Evolutionary conservation across 2,113 vertebrate genomes (phyloP).

Genomic region (Garra rufa): DNA sequence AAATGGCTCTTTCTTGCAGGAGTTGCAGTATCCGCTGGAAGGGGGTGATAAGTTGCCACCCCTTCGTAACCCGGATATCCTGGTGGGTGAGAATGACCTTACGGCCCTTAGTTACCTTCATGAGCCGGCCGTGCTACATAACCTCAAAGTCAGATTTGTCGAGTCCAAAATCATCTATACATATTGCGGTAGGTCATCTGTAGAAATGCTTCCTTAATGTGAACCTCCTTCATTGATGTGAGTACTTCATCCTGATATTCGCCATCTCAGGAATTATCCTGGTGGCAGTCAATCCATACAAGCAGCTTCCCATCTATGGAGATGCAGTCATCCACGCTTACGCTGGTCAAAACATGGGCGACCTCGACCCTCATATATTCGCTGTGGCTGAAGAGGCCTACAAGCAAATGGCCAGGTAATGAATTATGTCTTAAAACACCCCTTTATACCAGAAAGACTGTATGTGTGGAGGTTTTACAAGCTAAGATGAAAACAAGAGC

Average conservation of each 20-base stretch:
- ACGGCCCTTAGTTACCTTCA: slow-evolving; percentile 98
- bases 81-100: slow-evolving; percentile 98
- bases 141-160: slow-evolving; percentile 91
- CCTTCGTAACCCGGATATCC: slow-evolving; percentile 93
- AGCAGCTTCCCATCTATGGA: slow-evolving; percentile 91
- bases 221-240: not conserved
- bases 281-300: slow-evolving; percentile 97
- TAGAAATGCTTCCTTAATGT: not conserved
- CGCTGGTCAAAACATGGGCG: slow-evolving; percentile 95
- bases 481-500: not conserved
- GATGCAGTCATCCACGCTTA: slow-evolving; percentile 97
- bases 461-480: not conserved
- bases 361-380: slow-evolving; percentile 99
- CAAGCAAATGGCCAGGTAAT: slow-evolving; percentile 97
- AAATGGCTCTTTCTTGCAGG: slow-evolving; percentile 71
- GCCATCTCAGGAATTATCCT: slow-evolving; percentile 88
- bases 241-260: not conserved
- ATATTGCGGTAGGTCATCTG: slow-evolving; percentile 84
- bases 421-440: not conserved
- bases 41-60: slow-evolving; percentile 80
- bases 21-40: slow-evolving; percentile 79
- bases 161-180: slow-evolving; percentile 98
- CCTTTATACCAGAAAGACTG: not conserved
- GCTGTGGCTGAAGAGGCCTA: slow-evolving; percentile 98
- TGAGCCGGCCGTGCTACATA: slow-evolving; percentile 94